Conservation (phyloP, 2,113 vertebrate genomes). For the Pelecanus crispus region DNA sequence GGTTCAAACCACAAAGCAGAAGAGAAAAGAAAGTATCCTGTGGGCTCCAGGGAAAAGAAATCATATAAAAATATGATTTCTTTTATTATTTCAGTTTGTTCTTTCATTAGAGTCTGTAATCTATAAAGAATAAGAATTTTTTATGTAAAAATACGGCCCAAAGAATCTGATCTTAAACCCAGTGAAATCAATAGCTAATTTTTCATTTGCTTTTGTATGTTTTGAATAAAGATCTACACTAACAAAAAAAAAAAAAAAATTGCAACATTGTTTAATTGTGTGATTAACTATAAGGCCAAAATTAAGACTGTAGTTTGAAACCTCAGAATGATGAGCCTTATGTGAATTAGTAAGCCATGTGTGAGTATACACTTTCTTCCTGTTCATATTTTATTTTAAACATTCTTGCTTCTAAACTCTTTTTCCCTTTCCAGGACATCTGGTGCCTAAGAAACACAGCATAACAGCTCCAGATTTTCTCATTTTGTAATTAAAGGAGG, state of each 20-base stretch:
- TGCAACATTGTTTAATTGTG: not conserved
- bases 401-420: not conserved
- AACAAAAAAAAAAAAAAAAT: not conserved
- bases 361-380: not conserved
- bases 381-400: not conserved
- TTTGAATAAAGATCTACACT: not conserved
- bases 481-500: slow-evolving; percentile 49
- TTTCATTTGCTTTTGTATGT: not conserved
- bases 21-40: not conserved
- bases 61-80: not conserved
- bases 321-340: not conserved
- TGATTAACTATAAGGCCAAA: not conserved
- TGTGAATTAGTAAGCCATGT: not conserved
- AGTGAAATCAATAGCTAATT: not conserved
- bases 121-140: not conserved
- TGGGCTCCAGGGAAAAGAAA: not conserved
- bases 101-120: not conserved
- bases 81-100: not conserved
- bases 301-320: not conserved
- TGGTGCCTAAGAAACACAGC: slow-evolving; percentile 34
- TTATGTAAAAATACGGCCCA: not conserved
- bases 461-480: slow-evolving; percentile 35
- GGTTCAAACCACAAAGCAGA: not conserved
- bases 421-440: slow-evolving; percentile 29
- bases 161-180: not conserved